These are phyloP conservation scores for Cossypha niveicapilla DNA, from an alignment of 2,797 vertebrate genomes.

Conservation along the genomic window DNA sequence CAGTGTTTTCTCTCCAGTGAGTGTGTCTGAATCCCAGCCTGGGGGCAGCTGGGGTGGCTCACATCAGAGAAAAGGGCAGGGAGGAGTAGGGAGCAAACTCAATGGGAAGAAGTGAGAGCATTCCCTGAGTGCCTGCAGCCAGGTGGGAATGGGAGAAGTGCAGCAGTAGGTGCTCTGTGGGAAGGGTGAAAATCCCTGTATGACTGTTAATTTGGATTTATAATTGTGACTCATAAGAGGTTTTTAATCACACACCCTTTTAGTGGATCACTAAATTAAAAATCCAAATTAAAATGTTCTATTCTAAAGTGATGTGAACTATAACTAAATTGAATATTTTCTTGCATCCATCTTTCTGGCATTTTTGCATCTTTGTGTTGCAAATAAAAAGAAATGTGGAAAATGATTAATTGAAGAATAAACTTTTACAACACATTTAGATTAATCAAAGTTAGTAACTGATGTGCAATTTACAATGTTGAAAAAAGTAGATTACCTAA, in stretches of 20 bases:
- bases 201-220: background rate
- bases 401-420: background rate
- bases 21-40: background rate
- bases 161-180: background rate
- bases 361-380: background rate
- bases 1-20: rapidly evolving
- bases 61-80: background rate
- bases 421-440: background rate
- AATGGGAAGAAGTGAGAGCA: background rate
- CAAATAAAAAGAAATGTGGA: background rate
- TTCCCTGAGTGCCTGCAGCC: background rate
- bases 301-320: background rate
- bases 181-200: background rate
- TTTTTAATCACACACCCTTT: background rate
- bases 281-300: background rate
- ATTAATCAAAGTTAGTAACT: background rate
- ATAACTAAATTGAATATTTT: background rate
- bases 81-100: background rate
- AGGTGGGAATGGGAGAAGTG: background rate
- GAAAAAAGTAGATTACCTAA: background rate
- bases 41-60: background rate
- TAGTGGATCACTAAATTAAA: background rate
- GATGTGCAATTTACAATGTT: background rate
- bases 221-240: background rate
- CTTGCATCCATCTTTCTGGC: background rate